Base-by-base conservation (phyloP, 2,888 invertebrate genomes). In the Taphrorychus bicolor region DNA sequence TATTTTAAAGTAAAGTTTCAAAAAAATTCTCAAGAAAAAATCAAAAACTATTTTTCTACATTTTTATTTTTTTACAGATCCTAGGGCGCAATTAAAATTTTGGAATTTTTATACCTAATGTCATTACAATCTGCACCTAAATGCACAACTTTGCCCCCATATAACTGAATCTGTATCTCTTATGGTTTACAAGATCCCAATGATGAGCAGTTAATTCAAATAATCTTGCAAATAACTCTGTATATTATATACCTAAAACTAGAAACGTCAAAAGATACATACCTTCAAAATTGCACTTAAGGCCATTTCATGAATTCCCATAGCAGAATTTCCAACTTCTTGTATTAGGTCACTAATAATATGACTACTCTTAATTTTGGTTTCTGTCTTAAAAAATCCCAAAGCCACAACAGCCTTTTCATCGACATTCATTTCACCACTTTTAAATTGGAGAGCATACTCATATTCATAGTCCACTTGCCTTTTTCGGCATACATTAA, bases 311-410 rank as follows among this genome's bases (percentile, higher is more conserved):
- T 90, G 85, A 9, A 91, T 83, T 2, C 77, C 81, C 18, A 85
- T 80, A 16, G 85, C 75, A 70, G 87, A 82, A 5, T 82, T 77
- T n/a, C 83, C 83, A 0, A 88, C 77, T 75, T 83, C 84, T 1
- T 82, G 72, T 5, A 80, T 73, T 78, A 82, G 5, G 70, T 64
- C 22, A 74, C 58, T 49, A 78, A 53, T 32, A 89, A 85, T 0
- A 89, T 83, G 58, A 83, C 82, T 2, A 81, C 73, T n/a, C 69
- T 86, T 84, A 54, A 93, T 84, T 14, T 84, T 86, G 1, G 88
- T 89, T 81, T 88, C 86, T 14, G 88, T 89, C 83, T 93, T 93
- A 75, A 94, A 94, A 79, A 91, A 92, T 0, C 90, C 92, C 87
- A 91, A 88, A 3, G 89, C 85, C 73, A 91, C 85, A 11, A 93